phyloP scores from a whole-genome alignment of 1,140 invertebrate genomes.

The Calycopis cecrops region DNA sequence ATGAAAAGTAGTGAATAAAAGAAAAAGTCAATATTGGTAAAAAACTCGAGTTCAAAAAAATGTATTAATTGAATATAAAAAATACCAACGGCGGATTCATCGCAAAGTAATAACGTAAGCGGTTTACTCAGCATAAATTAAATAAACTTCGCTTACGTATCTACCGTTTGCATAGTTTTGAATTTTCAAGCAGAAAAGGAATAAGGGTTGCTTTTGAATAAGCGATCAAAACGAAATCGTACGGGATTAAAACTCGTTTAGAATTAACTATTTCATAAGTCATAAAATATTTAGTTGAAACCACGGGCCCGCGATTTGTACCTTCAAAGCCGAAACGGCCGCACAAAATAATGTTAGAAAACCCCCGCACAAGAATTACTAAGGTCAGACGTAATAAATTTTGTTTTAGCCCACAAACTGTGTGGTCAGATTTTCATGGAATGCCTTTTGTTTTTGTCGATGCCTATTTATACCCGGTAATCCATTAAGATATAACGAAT shows the following conservation, averaged over 20 bases:
- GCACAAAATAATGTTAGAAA: constrained; percentile 55
- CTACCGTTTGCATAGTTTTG: constrained; percentile 16
- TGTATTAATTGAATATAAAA: constrained; percentile 6
- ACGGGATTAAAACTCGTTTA: constrained; percentile 34
- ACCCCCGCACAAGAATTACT: constrained; percentile 62
- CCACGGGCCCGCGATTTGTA: constrained; percentile 40
- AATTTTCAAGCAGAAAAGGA: constrained; percentile 14
- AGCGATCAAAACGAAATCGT: constrained; percentile 18
- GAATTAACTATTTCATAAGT: constrained; percentile 59
- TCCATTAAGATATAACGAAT: constrained; percentile 69
- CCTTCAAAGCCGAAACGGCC: constrained; percentile 56
- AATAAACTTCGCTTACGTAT: constrained; percentile 10
- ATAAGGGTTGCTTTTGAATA: constrained; percentile 12
- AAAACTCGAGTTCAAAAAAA: neutral
- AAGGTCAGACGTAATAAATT: constrained; percentile 72
- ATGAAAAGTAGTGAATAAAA: no score
- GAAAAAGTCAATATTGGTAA: no score
- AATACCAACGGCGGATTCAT: constrained; percentile 3
- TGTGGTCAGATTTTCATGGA: constrained; percentile 62
- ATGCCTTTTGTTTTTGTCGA: constrained; percentile 62
- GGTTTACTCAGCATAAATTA: constrained; percentile 11
- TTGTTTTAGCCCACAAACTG: constrained; percentile 65
- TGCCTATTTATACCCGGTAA: constrained; percentile 67
- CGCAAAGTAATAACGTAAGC: constrained; percentile 9
- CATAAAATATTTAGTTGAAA: constrained; percentile 66